phyloP scores from a whole-genome alignment of 2,113 vertebrate species.

The Calidris pygmaea region DNA sequence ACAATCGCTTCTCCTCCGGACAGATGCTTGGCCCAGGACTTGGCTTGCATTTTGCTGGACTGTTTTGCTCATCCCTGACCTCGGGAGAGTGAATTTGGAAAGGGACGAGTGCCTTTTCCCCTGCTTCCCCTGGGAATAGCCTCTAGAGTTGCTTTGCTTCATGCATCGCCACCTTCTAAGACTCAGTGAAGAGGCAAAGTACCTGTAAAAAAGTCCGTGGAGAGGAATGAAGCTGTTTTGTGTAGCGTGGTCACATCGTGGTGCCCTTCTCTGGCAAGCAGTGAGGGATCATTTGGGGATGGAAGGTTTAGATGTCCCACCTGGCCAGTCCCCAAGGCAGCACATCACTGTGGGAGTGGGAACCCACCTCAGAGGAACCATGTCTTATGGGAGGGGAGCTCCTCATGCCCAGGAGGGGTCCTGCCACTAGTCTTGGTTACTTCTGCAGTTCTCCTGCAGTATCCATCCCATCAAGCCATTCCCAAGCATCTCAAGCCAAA shows the following conservation, averaged over 20 bases:
- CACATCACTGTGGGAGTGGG: neutral
- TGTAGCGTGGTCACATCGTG: neutral
- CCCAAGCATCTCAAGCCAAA: neutral
- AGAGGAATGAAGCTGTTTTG: neutral
- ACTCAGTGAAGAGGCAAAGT: neutral
- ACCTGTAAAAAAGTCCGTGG: no score
- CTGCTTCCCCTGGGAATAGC: neutral
- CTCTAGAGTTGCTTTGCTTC: neutral
- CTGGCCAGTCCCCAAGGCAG: neutral
- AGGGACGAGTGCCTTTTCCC: rapidly evolving
- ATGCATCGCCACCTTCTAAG: rapidly evolving
- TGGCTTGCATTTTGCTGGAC: neutral
- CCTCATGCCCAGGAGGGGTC: neutral
- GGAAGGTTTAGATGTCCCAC: neutral
- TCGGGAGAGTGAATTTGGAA: neutral
- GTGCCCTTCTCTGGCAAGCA: neutral
- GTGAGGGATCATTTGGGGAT: neutral
- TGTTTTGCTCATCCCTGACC: neutral
- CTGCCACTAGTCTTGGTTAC: neutral
- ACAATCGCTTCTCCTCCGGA: neutral
- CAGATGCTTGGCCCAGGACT: neutral
- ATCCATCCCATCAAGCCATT: rapidly evolving
- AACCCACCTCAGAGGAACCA: neutral
- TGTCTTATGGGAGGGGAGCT: neutral
- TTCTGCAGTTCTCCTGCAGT: neutral